A percentile compares a stretch with the other conserved stretches of the same genome.
These are phyloP conservation scores for Anarrhichthys ocellatus DNA, from an alignment of 2,113 vertebrate genomes.

Conservation along the genomic window DNA sequence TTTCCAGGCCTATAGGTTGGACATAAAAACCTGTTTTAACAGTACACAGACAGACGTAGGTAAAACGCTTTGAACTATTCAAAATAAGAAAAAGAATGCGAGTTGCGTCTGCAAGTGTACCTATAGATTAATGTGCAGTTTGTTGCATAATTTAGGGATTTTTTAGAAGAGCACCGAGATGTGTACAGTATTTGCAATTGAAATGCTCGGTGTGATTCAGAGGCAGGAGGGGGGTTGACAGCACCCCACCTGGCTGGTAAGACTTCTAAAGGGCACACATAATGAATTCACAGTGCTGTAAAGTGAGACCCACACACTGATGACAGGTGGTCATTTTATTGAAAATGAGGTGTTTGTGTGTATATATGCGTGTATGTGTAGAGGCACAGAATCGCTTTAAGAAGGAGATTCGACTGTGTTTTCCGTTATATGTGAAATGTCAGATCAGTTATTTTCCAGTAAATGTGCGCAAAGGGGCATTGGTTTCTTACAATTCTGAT, in stretches of 20 bases:
- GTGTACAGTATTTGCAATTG: constrained; percentile 71
- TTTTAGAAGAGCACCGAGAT: constrained; percentile 53
- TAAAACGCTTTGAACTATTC: constrained; percentile 1
- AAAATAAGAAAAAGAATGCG: background rate
- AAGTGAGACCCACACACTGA: constrained; percentile 56
- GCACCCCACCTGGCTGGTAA: constrained; percentile 68
- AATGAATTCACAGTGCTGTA: constrained; percentile 71
- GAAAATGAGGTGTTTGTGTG: constrained; percentile 50
- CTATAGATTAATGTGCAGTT: constrained; percentile 10
- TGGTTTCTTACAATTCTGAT: background rate
- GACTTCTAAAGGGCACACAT: constrained; percentile 73
- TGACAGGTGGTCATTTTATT: constrained; percentile 65
- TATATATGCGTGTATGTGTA: background rate
- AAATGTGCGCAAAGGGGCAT: background rate
- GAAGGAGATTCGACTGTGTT: background rate
- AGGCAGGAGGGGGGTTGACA: constrained; percentile 51
- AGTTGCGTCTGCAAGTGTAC: background rate
- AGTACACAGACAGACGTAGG: constrained; percentile 3
- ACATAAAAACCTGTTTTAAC: constrained; percentile 1
- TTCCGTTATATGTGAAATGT: background rate
- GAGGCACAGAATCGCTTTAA: background rate
- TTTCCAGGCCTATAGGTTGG: constrained; percentile 1
- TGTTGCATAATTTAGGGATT: constrained; percentile 9
- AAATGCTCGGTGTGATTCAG: constrained; percentile 56
- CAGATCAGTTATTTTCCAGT: background rate